These are phyloP conservation scores for Sicus ferrugineus DNA, from an alignment of 2,888 invertebrate species.

Conservation along the genomic window DNA sequence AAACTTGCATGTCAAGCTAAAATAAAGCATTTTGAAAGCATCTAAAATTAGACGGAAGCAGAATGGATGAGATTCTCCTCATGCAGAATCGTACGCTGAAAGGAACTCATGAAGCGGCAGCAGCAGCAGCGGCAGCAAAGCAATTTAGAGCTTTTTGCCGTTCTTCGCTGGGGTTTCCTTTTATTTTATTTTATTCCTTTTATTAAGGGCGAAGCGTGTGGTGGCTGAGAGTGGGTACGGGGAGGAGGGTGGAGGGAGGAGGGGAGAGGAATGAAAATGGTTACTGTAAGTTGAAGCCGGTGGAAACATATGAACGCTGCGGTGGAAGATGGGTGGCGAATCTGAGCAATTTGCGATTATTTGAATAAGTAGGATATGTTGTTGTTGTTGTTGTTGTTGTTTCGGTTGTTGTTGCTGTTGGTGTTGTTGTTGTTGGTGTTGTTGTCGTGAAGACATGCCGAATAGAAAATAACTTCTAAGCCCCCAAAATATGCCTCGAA, in stretches of 20 bases:
- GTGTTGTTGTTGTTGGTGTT: too few relatives aligned
- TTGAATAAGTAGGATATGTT: too few relatives aligned
- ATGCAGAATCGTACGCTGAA: background rate
- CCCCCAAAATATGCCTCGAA: too few relatives aligned
- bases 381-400: too few relatives aligned
- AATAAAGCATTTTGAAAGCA: background rate
- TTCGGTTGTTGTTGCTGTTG: too few relatives aligned
- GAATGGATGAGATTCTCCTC: background rate
- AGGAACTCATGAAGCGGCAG: background rate
- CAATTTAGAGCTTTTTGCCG: background rate
- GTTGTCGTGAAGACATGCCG: too few relatives aligned
- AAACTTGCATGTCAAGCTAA: constrained; percentile 10
- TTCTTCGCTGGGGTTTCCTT: background rate
- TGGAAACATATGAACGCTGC: too few relatives aligned
- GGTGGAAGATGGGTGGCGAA: too few relatives aligned
- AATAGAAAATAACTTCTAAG: too few relatives aligned
- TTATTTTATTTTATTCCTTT: background rate
- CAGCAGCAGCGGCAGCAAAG: background rate
- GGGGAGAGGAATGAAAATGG: too few relatives aligned
- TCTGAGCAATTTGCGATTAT: too few relatives aligned
- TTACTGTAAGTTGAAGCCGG: too few relatives aligned
- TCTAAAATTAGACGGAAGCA: background rate
- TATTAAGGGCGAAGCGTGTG: background rate
- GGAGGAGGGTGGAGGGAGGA: background rate
- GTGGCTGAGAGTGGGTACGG: background rate